Evolutionary conservation across 2,888 invertebrate genomes (phyloP).

Genomic region (Scelioninae gen. 1): DNA sequence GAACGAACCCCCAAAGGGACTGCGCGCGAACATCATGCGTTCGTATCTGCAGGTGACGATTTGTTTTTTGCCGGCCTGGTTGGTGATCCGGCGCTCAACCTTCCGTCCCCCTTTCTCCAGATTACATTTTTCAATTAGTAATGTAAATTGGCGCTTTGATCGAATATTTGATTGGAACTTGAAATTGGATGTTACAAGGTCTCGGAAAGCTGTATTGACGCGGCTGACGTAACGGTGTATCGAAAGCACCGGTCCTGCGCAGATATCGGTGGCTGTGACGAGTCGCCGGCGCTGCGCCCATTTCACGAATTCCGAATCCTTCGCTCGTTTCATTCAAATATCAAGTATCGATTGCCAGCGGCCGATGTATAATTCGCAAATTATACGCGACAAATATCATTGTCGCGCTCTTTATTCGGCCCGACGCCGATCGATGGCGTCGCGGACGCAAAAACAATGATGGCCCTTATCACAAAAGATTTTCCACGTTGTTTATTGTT

Average conservation of each 20-base stretch:
- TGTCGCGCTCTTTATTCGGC: conserved; percentile 38
- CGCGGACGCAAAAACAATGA: conserved; percentile 17
- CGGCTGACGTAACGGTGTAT: conserved; percentile 52
- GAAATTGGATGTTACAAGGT: conserved; percentile 69
- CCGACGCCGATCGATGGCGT: conserved; percentile 36
- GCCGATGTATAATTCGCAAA: conserved; percentile 56
- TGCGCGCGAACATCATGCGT: conserved; percentile 94
- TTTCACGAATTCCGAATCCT: conserved; percentile 51
- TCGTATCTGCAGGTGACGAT: conserved; percentile 88
- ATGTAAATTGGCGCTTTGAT: conserved; percentile 67
- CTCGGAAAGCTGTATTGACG: conserved; percentile 67
- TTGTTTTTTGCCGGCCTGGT: conserved; percentile 29
- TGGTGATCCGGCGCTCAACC: neutral
- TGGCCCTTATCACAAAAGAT: conserved; percentile 33
- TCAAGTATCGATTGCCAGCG: conserved; percentile 50
- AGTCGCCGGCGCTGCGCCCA: conserved; percentile 47
- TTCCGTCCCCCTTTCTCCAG: conserved; percentile 38
- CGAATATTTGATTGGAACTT: conserved; percentile 66
- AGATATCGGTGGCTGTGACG: conserved; percentile 47
- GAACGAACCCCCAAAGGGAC: conserved; percentile 93
- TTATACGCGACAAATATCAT: conserved; percentile 59
- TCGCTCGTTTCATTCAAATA: conserved; percentile 59
- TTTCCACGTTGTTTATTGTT: conserved; percentile 30
- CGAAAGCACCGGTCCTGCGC: conserved; percentile 61
- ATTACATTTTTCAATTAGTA: conserved; percentile 69